Base-by-base conservation (phyloP, 2,797 vertebrate genomes). In the Takifugu rubripes region DNA sequence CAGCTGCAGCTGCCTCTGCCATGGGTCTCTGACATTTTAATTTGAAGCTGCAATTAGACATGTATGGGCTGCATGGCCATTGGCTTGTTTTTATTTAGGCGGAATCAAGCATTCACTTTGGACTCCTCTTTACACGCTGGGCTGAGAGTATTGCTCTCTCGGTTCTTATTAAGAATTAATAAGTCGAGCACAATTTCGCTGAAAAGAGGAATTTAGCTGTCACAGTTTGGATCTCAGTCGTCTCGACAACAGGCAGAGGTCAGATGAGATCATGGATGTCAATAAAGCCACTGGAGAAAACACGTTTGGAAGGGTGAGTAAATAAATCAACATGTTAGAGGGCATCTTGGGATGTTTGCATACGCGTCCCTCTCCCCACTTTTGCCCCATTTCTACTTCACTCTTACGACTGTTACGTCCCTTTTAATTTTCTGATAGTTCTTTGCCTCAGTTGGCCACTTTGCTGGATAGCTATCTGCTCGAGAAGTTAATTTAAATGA, bases 401-500 rank as follows among this genome's bases (percentile, higher is more conserved):
- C 66, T 54, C 57, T 54, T 60, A 78, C 65, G 62, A 79, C 58
- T 51, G 63, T 69, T 70, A 72, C 54, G 74, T 75, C 72, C 76
- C 64, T 81, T 85, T 82, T 83, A 78, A 87, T 88, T 85, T 86
- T 83, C 84, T 85, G 84, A 86, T 84, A 87, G 83, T 78, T 79
- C 71, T 61, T 77, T 70, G 72, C 74, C 71, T 82, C 74, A 64
- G 77, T 74, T 25, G 68, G 66, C 76, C 79, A 81, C 74, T 85
- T 81, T 75, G 61, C 75, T 24, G 75, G 81, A 83, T 85, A 78
- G 73, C 84, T 84, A 86, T 87, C 77, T 82, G 68, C 58, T 73
- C 68, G 55, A 80, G 79, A 86, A 84, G 87, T 84, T 88, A 77
- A 87, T 88, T 87, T 82, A 85, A 88, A 88, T 85, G 73, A 84